Conservation (phyloP, 2,888 invertebrate species). For the Leucozona laternaria region DNA sequence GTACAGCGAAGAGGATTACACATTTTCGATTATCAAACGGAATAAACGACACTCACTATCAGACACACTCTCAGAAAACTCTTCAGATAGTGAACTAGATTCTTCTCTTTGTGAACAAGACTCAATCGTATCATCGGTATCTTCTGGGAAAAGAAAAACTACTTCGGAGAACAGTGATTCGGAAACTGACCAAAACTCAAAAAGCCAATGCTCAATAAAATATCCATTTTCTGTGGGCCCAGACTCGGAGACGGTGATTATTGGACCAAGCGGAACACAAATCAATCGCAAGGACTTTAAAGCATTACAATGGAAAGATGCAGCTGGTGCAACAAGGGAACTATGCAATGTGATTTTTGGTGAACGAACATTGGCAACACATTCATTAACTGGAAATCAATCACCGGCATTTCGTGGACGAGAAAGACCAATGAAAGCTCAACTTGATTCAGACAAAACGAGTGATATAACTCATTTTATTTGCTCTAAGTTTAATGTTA, state of each 20-base stretch:
- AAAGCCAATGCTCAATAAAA: background rate
- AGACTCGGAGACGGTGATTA: constrained; percentile 44
- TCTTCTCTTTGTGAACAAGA: background rate
- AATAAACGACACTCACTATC: background rate
- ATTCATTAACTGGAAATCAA: constrained; percentile 85
- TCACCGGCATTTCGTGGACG: constrained; percentile 82
- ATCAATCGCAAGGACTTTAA: constrained; percentile 80
- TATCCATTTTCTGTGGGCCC: background rate
- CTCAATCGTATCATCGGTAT: background rate
- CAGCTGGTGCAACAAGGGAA: constrained; percentile 84
- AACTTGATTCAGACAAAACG: constrained; percentile 84
- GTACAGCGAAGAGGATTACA: background rate
- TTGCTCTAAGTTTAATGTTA: constrained; percentile 30
- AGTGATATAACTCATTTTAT: constrained; percentile 84
- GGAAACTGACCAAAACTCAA: background rate
- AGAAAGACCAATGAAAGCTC: constrained; percentile 73
- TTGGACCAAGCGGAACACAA: constrained; percentile 80
- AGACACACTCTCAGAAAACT: background rate
- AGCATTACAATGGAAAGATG: constrained; percentile 84
- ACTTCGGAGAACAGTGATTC: background rate
- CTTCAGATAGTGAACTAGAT: background rate
- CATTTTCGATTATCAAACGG: background rate
- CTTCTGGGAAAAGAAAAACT: background rate
- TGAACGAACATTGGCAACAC: constrained; percentile 85
- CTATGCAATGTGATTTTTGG: constrained; percentile 85